These are phyloP conservation scores for Stenopsyche tienmushanensis DNA, from an alignment of 1,140 invertebrate genomes.

Conservation along the genomic window DNA sequence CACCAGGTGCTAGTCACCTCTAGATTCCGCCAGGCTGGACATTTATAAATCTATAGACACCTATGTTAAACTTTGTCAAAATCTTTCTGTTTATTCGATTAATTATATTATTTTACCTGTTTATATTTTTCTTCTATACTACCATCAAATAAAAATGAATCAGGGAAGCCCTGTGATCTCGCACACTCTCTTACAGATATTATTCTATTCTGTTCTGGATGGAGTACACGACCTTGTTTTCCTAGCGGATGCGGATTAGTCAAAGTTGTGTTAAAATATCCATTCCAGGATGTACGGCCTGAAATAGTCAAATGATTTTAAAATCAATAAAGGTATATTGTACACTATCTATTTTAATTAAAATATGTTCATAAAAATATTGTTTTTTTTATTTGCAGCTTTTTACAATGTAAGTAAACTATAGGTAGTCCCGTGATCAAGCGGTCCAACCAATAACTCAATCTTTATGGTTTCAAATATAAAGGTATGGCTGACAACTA, in stretches of 20 bases:
- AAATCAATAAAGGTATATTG: not conserved
- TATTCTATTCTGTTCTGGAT: conserved; percentile 73
- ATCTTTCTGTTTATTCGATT: no score
- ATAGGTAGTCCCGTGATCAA: no score
- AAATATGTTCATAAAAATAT: no score
- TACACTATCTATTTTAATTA: not conserved
- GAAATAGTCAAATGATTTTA: not conserved
- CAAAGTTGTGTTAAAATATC: conserved; percentile 73
- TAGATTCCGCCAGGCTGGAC: not conserved
- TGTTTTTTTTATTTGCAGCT: no score
- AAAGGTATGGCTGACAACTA: no score
- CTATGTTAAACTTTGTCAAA: not conserved
- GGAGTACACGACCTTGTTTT: conserved; percentile 73
- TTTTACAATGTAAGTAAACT: no score
- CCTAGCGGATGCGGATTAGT: conserved; percentile 84
- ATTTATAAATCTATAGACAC: conserved; percentile 5
- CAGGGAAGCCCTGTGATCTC: conserved; percentile 77
- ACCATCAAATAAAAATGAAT: conserved; percentile 71
- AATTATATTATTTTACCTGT: conserved; percentile 56
- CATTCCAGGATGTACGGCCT: conserved; percentile 72
- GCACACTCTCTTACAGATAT: conserved; percentile 79
- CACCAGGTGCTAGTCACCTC: not conserved
- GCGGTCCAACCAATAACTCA: no score
- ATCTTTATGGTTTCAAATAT: no score
- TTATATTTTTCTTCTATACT: conserved; percentile 69